Conservation (phyloP, 1,140 invertebrate species). For the Antheraea mylitta region DNA sequence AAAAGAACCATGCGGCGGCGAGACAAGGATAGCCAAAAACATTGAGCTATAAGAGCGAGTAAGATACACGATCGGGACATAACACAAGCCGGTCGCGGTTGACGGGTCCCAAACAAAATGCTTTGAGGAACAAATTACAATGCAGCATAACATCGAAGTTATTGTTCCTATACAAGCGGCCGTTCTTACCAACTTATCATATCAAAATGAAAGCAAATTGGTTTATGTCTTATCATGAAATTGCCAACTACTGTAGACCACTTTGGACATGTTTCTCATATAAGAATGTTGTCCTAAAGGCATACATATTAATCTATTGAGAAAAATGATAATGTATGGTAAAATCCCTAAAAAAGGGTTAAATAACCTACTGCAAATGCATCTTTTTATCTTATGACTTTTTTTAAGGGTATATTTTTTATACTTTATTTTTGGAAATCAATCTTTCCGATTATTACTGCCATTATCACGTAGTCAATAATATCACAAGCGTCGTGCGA, state of each 20-base stretch:
- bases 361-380: too few relatives aligned
- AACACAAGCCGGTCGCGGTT: conserved; percentile 67
- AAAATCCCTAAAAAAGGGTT: too few relatives aligned
- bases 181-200: not conserved
- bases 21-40: conserved; percentile 35
- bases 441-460: too few relatives aligned
- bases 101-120: conserved; percentile 70
- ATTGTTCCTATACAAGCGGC: conserved; percentile 31
- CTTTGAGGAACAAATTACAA: conserved; percentile 56
- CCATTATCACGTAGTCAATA: too few relatives aligned
- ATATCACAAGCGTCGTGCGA: too few relatives aligned
- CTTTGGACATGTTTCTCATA: not conserved
- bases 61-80: conserved; percentile 58
- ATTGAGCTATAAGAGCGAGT: conserved; percentile 20
- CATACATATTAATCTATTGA: too few relatives aligned
- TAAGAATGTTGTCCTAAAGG: not conserved
- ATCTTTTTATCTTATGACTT: too few relatives aligned
- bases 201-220: conserved; percentile 1
- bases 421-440: too few relatives aligned
- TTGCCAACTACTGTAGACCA: not conserved
- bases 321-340: too few relatives aligned
- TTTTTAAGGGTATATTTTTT: too few relatives aligned
- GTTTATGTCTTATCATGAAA: not conserved
- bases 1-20: conserved; percentile 55
- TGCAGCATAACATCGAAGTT: conserved; percentile 57